Conservation (phyloP, 2,113 vertebrate species). For the Tetrax tetrax region DNA sequence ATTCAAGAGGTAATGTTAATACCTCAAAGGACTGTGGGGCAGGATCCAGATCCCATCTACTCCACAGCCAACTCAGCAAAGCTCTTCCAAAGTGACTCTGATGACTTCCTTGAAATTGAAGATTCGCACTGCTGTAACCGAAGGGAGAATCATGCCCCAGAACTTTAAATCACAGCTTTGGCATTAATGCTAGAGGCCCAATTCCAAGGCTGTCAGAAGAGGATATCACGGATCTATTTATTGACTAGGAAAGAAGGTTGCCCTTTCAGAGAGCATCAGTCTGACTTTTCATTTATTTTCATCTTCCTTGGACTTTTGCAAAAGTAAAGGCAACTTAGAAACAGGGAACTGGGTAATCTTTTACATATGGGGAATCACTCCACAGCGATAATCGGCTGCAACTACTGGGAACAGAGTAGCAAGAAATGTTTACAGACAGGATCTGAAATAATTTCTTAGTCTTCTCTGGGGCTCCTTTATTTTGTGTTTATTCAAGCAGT, state of each 20-base stretch:
- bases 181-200: neutral
- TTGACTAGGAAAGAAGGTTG: conserved; percentile 25
- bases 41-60: neutral
- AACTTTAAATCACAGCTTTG: conserved; percentile 22
- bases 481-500: neutral
- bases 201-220: conserved; percentile 24
- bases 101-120: conserved; percentile 26
- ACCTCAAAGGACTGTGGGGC: neutral
- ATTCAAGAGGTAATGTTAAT: neutral
- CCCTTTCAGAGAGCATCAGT: neutral
- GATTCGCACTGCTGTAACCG: neutral
- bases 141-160: neutral
- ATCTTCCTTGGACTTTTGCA: neutral
- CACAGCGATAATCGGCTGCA: neutral
- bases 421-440: neutral
- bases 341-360: neutral
- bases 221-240: conserved; percentile 35
- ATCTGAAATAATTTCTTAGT: neutral
- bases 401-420: neutral
- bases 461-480: neutral
- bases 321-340: neutral
- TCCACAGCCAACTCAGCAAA: neutral
- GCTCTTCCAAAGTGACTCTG: neutral
- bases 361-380: neutral
- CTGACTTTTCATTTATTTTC: conserved; percentile 13